These are phyloP conservation scores for Caenorhabditis latens DNA, from an alignment of 1,140 invertebrate genomes.

Conservation along the genomic window DNA sequence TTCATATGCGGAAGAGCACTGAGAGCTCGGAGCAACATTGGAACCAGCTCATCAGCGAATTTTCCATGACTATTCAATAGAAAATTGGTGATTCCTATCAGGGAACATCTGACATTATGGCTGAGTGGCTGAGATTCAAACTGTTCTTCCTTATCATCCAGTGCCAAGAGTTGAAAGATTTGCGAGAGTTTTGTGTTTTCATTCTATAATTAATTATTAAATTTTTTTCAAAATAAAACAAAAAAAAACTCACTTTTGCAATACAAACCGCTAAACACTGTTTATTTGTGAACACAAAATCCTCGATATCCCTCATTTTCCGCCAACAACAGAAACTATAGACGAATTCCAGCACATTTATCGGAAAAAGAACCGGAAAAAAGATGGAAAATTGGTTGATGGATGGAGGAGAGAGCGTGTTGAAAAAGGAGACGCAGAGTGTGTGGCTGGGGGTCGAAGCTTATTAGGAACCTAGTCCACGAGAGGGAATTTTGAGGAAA, in stretches of 20 bases:
- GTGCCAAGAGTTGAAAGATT: conserved; percentile 66
- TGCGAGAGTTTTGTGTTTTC: conserved; percentile 60
- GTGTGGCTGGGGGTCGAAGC: neutral
- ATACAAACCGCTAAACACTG: conserved; percentile 61
- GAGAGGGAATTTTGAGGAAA: neutral
- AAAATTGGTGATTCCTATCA: conserved; percentile 72
- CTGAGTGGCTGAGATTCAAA: conserved; percentile 76
- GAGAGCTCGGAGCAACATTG: conserved; percentile 68
- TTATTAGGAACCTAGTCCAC: neutral
- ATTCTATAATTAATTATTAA: conserved; percentile 40
- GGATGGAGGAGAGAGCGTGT: neutral
- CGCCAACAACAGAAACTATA: neutral
- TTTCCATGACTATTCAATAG: conserved; percentile 71
- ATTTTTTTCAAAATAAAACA: neutral
- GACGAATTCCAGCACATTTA: conserved; percentile 30
- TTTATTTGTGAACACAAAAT: conserved; percentile 67
- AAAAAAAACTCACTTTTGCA: conserved; percentile 34
- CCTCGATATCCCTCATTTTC: conserved; percentile 62
- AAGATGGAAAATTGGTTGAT: conserved; percentile 8
- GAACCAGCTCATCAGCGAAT: conserved; percentile 68
- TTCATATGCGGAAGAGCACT: conserved; percentile 69
- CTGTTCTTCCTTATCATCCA: conserved; percentile 66
- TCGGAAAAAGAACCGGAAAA: conserved; percentile 2
- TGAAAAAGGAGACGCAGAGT: neutral
- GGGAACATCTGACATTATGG: conserved; percentile 75